These are phyloP conservation scores for Mnemiopsis leidyi DNA, from an alignment of 37 sponge, comb jelly and placozoan species.

Conservation along the genomic window DNA sequence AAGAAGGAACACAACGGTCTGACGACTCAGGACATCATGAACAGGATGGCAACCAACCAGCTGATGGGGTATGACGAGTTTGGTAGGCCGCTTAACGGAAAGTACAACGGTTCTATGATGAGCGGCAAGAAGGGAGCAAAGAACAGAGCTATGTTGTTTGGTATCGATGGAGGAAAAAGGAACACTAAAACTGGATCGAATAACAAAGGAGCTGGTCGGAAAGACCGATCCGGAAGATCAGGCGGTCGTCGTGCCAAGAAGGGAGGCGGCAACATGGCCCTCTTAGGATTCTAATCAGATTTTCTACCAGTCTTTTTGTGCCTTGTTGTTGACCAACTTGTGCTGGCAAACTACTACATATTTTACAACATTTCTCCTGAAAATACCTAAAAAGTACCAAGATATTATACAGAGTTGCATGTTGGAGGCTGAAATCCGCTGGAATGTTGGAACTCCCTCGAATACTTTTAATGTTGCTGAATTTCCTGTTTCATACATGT, in stretches of 20 bases:
- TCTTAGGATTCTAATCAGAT: conserved; percentile 61
- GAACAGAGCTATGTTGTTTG: conserved; percentile 50
- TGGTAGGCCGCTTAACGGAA: conserved; percentile 28
- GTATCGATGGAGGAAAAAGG: conserved; percentile 25
- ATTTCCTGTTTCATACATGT: background rate
- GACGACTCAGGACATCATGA: background rate
- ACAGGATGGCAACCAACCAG: conserved; percentile 57
- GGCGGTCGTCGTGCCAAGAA: background rate
- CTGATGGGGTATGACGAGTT: conserved; percentile 59
- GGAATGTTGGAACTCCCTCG: background rate
- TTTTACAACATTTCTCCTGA: background rate
- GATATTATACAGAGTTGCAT: background rate
- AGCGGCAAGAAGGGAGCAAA: background rate
- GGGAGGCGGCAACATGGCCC: background rate
- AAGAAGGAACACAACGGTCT: conserved; percentile 45
- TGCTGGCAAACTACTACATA: background rate
- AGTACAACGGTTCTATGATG: conserved; percentile 54
- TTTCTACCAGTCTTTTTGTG: too few species aligned
- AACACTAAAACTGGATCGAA: background rate
- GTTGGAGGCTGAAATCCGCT: background rate
- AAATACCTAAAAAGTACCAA: too few species aligned
- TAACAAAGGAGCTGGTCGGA: background rate
- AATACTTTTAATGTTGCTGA: background rate
- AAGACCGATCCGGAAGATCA: background rate
- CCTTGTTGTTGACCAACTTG: background rate